Base-by-base conservation (phyloP, 2,797 vertebrate species). In the Gambusia yucatana region DNA sequence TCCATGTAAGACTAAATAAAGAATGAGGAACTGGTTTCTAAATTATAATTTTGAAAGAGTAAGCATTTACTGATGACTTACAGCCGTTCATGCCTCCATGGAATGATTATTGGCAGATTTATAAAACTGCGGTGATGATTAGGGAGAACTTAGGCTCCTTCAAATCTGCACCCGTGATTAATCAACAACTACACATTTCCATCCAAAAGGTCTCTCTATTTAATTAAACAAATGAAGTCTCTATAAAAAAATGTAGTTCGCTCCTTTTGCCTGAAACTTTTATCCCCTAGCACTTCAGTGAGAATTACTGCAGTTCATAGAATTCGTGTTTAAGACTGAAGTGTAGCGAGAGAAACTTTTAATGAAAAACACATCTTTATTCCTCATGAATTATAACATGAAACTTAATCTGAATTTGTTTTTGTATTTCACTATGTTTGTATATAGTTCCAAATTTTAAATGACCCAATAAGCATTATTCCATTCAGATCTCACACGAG, bases 71-170 rank as follows among this genome's bases (percentile, higher is more conserved):
- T 74, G 50, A 77, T 55, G 61, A 77, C 20, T 39, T 55, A 77
- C 52, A 82, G 73, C 75, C 61, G 46, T 76, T 75, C 8, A 1
- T 52, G 65, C 47, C 73, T 52, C 73, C 1, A 0, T 20, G 36
- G 78, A 22, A 43, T 73, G 39, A 75, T 77, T 20, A 77, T 69
- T 52, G 67, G 36, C 47, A 44, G 73, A 77, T 84, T 82, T 79
- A 88, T 78, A 78, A 80, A 25, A 52, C 67, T 44, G 78, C 76
- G 30, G 72, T 73, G 80, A 77, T 28, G 72, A 84, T 82, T 48
- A 78, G 72, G 72, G 55, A 72, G 48, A n/a, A 36, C 36, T 73
- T 14, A 36, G 52, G 76, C 71, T 39, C n/a, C 14, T 76, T 83
- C 41, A 81, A 47, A 81, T 67, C 67, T 80, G 61, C 28, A 69